Evolutionary conservation across 2,888 invertebrate species (phyloP).

Genomic region (Ernsta delagoae): DNA sequence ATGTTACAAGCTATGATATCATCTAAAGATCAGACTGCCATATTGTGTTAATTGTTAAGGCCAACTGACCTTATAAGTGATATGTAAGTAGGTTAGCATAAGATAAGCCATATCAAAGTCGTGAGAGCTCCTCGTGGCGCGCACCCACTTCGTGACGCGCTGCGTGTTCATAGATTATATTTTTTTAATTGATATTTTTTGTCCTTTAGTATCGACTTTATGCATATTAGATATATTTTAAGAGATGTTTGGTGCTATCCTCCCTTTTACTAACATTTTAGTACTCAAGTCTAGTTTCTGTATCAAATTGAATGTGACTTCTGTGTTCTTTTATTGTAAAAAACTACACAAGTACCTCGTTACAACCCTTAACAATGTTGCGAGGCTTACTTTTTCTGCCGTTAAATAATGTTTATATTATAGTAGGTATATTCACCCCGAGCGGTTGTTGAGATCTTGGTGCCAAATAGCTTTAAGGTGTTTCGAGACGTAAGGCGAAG

Average conservation of each 20-base stretch:
- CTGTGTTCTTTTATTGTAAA: neutral
- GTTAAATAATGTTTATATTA: slow-evolving; percentile 15
- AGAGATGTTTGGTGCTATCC: slow-evolving; percentile 32
- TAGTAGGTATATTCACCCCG: slow-evolving; percentile 25
- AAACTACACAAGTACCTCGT: too few species aligned
- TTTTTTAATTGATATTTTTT: slow-evolving; percentile 22
- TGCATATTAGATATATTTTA: slow-evolving; percentile 20
- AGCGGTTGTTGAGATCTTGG: slow-evolving; percentile 42
- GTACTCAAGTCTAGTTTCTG: neutral
- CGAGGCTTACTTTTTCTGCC: slow-evolving; percentile 14
- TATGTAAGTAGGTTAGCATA: slow-evolving; percentile 37
- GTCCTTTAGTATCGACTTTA: slow-evolving; percentile 15
- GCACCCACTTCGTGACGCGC: neutral
- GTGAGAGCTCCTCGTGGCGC: slow-evolving; percentile 4
- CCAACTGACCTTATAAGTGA: slow-evolving; percentile 35
- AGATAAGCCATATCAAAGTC: slow-evolving; percentile 41
- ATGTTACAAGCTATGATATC: neutral
- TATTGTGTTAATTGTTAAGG: slow-evolving; percentile 35
- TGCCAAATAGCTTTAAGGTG: slow-evolving; percentile 51
- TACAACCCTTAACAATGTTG: too few species aligned
- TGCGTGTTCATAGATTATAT: slow-evolving; percentile 17
- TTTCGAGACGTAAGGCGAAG: neutral
- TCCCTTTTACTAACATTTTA: slow-evolving; percentile 1
- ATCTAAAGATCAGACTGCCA: slow-evolving; percentile 43
- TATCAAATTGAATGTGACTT: neutral